These are phyloP conservation scores for Emydocephalus ijimae DNA, from an alignment of 2,113 vertebrate species.

Conservation along the genomic window DNA sequence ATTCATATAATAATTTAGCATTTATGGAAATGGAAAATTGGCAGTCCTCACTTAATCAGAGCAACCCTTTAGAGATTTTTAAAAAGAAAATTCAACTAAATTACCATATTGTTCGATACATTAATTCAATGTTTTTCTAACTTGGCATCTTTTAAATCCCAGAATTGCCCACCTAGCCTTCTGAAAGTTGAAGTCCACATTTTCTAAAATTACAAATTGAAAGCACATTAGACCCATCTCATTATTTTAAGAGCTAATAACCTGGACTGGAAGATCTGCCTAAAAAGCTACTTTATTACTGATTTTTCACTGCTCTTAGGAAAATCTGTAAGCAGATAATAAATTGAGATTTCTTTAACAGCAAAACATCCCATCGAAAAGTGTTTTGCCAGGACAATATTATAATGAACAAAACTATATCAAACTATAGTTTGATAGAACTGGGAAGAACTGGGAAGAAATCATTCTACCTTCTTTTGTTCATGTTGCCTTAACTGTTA, in stretches of 20 bases:
- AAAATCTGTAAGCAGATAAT: background rate
- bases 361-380: background rate
- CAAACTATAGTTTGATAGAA: background rate
- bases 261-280: background rate
- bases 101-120: background rate
- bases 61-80: background rate
- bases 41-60: slow-evolving; percentile 1
- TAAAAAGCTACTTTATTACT: background rate
- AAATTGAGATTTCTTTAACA: background rate
- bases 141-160: background rate
- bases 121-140: background rate
- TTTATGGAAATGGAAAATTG: slow-evolving; percentile 21
- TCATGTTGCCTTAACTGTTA: background rate
- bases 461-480: background rate
- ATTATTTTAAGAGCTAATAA: background rate
- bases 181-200: background rate
- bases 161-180: background rate
- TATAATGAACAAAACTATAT: background rate
- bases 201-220: background rate
- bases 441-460: background rate
- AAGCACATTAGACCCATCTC: background rate
- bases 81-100: background rate
- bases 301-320: background rate
- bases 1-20: slow-evolving; percentile 12
- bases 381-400: background rate